These are phyloP conservation scores for Dreissena rostriformis DNA, from an alignment of 1,140 invertebrate species.

Conservation along the genomic window DNA sequence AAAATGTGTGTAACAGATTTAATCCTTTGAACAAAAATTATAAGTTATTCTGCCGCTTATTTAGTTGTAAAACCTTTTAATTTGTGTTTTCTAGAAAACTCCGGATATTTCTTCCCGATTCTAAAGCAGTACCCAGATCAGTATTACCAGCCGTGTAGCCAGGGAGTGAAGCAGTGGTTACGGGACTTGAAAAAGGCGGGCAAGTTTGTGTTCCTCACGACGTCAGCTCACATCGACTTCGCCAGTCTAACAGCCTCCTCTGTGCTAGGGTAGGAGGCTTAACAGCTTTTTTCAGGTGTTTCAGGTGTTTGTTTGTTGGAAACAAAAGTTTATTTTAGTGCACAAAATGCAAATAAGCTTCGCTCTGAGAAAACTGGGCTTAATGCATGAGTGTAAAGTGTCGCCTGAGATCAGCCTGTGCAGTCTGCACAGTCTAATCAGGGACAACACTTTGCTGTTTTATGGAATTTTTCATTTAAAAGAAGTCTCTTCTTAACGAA, in stretches of 20 bases:
- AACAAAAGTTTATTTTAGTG: too few relatives aligned
- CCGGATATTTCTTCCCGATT: constrained; percentile 84
- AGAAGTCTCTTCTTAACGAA: too few relatives aligned
- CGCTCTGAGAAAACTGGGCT: too few relatives aligned
- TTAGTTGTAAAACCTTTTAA: background rate
- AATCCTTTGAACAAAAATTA: constrained; percentile 13
- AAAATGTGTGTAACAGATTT: background rate
- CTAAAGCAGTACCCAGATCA: constrained; percentile 85
- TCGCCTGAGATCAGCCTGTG: too few relatives aligned
- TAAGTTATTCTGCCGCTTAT: background rate
- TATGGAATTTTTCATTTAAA: too few relatives aligned
- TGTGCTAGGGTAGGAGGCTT: constrained; percentile 83
- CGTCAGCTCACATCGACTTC: constrained; percentile 90
- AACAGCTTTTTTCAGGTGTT: too few relatives aligned
- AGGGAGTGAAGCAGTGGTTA: constrained; percentile 86
- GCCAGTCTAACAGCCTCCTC: constrained; percentile 86
- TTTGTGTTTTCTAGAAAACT: constrained; percentile 62
- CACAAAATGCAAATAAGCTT: too few relatives aligned
- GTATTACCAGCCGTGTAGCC: constrained; percentile 86
- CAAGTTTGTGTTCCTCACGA: constrained; percentile 87
- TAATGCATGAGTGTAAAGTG: too few relatives aligned
- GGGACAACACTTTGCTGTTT: too few relatives aligned
- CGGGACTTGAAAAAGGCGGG: constrained; percentile 83
- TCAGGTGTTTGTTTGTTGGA: too few relatives aligned
- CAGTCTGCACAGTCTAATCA: too few relatives aligned